These are phyloP conservation scores for Hemicordylus capensis DNA, from an alignment of 2,113 vertebrate species.

Conservation along the genomic window DNA sequence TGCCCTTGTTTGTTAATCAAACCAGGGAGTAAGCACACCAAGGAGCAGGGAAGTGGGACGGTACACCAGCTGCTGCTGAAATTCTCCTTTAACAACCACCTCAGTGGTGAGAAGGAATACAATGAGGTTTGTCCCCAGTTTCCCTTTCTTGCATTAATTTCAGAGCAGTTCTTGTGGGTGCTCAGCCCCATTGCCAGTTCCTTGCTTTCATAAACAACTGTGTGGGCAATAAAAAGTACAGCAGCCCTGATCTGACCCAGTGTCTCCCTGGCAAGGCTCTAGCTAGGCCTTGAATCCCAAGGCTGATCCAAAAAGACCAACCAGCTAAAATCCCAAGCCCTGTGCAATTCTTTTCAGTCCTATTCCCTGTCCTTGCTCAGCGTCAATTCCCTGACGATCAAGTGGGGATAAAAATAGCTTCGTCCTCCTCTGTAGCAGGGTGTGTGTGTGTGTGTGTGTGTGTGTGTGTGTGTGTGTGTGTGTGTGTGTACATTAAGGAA, in stretches of 20 bases:
- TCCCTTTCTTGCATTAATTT: background rate
- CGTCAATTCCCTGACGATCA: background rate
- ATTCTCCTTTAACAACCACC: background rate
- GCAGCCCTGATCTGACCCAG: background rate
- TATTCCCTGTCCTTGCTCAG: background rate
- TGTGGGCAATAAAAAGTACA: background rate
- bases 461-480: background rate
- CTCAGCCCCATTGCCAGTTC: background rate
- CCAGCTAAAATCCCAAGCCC: background rate
- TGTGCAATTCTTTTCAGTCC: background rate
- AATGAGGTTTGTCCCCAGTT: background rate
- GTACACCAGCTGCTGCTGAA: background rate
- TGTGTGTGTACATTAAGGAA: background rate
- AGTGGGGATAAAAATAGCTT: slow-evolving; percentile 5
- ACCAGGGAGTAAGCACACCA: too few relatives aligned
- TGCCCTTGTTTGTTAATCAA: background rate
- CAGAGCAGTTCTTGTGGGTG: background rate
- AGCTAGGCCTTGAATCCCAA: background rate
- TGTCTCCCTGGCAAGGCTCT: background rate
- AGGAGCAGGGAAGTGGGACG: background rate
- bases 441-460: background rate
- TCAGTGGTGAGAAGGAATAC: background rate
- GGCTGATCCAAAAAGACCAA: background rate
- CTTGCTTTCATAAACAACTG: background rate
- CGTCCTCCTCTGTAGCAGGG: background rate